These are phyloP conservation scores for Thryonomys swinderianus DNA, from an alignment of 2,113 vertebrate species.

Conservation along the genomic window DNA sequence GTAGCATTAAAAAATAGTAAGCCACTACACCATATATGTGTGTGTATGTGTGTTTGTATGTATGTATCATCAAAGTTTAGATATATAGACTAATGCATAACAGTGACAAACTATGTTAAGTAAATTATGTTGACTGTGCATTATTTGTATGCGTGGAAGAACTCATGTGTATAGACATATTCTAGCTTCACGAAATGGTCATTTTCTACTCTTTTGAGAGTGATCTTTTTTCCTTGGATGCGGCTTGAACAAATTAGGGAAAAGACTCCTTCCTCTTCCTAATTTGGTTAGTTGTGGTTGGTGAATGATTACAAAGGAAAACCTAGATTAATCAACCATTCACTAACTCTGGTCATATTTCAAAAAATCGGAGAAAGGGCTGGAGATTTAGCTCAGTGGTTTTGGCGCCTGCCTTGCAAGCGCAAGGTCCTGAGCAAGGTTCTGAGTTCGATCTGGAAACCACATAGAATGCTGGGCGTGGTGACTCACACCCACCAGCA, in stretches of 20 bases:
- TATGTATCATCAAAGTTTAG: not conserved
- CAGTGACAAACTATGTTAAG: not conserved
- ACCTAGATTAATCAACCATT: not conserved
- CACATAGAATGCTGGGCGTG: too few relatives aligned
- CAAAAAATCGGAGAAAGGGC: too few relatives aligned
- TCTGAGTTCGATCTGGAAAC: too few relatives aligned
- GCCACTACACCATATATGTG: not conserved
- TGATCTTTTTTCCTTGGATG: not conserved
- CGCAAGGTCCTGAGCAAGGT: too few relatives aligned
- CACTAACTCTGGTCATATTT: not conserved
- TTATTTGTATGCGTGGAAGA: not conserved
- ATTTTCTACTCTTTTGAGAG: not conserved
- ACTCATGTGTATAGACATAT: not conserved
- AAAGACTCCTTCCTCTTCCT: not conserved
- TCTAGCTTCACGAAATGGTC: not conserved
- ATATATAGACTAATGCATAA: not conserved
- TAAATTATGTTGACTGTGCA: not conserved
- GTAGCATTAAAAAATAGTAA: not conserved
- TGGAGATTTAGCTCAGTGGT: too few relatives aligned
- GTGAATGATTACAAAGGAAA: slow-evolving; percentile 34
- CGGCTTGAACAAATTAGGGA: not conserved
- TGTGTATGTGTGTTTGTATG: too few relatives aligned
- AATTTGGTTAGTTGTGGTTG: not conserved
- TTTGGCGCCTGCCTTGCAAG: too few relatives aligned
- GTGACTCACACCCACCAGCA: too few relatives aligned